These are phyloP conservation scores for Hecatera dysodea DNA, from an alignment of 2,888 invertebrate genomes.

Conservation along the genomic window DNA sequence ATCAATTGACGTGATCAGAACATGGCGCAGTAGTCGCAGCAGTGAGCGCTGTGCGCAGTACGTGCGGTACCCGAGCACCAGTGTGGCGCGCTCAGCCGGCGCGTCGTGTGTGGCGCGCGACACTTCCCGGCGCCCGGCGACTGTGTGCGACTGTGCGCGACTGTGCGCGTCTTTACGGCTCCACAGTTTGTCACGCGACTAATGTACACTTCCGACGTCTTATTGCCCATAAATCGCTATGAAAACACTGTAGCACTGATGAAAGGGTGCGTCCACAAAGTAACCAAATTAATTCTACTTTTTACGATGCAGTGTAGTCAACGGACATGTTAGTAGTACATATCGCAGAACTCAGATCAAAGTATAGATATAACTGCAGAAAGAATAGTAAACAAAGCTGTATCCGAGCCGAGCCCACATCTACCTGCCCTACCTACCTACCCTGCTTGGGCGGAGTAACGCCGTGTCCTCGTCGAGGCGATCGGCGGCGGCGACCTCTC, in stretches of 20 bases:
- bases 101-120: constrained; percentile 24
- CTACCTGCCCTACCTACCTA: too few relatives aligned
- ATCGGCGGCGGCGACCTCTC: too few relatives aligned
- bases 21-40: background rate
- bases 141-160: constrained; percentile 16
- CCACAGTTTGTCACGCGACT: constrained; percentile 47
- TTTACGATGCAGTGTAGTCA: background rate
- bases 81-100: background rate
- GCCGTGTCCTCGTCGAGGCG: too few relatives aligned
- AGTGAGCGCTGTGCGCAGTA: background rate
- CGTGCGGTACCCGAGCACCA: background rate
- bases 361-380: background rate
- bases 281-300: constrained; percentile 11
- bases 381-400: background rate
- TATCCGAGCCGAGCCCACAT: too few relatives aligned
- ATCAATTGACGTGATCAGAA: background rate
- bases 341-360: background rate
- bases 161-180: constrained; percentile 33
- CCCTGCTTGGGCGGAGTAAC: too few relatives aligned
- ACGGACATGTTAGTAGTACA: background rate
- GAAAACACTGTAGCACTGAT: constrained; percentile 39
- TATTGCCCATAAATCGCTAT: constrained; percentile 54
- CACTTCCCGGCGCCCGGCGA: background rate
- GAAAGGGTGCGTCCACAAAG: constrained; percentile 26
- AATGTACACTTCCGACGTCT: constrained; percentile 57